Evolutionary conservation across 2,888 invertebrate species (phyloP), one percentile per base, ranked within the genome.

Genomic region (Noctua janthe): DNA sequence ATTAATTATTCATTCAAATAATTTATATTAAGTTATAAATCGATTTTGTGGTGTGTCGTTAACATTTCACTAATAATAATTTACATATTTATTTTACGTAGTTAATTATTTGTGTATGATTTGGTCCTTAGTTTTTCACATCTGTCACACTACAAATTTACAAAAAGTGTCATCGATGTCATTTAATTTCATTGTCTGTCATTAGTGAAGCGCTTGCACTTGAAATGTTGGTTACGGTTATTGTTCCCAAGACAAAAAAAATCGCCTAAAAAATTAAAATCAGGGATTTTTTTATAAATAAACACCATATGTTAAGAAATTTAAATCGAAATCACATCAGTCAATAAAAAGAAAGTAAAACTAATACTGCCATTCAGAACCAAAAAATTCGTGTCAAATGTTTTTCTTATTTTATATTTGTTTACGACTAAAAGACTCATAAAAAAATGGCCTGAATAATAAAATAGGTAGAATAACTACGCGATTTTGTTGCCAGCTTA

Each of bases 41-140:
- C 17, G 76, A 72, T 82, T 76, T 74, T 69, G 69, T 71, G 47
- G 71, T 43, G 35, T 64, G 49, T 64, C 51, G 13, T 39, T 80
- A n/a, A 77, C 67, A 67, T 83, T 74, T 78, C 78, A 85, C 80
- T 82, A 66, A 54, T 75, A 69, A 66, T 43, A 89, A 83, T 89
- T 89, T 89, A 88, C 86, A 86, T 88, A 86, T 69, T 86, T 77
- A 66, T 59, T 80, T 81, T 76, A 83, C 43, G 62, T 77, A 78
- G 64, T 56, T 84, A 83, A 75, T 86, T 88, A 84, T 77, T 87
- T 85, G 74, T 84, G 80, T 84, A 74, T 80, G 76, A 47, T 67
- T 83, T 84, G 66, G 67, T 71, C 23, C 35, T 64, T 56, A 64
- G 39, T 79, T 78, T 49, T 64, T 74, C 54, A 84, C 80, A 83